Base-by-base conservation (phyloP, 1,140 invertebrate genomes). In the Zaprionus kolodkinae region DNA sequence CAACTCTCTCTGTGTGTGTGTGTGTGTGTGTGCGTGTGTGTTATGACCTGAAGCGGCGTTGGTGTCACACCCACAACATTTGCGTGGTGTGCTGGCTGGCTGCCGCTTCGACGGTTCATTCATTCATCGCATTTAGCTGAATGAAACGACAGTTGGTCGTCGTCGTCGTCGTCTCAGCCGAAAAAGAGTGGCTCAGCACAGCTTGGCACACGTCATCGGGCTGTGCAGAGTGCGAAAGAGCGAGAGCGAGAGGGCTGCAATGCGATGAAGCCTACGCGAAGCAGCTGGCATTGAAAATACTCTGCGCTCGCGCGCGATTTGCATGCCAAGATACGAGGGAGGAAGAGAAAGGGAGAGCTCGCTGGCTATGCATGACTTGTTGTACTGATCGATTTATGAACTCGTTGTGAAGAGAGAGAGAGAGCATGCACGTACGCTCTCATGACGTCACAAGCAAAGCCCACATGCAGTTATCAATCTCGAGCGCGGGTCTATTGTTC, bases 11-110 rank as follows among this genome's bases (percentile, higher is more conserved):
- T 63, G 76, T 78, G 61, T 74, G 48, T 59, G n/a, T 61, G 35
- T 69, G 59, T 70, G 72, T 84, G n/a, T 63, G 76, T 78, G 61
- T 74, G 48, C 54, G n/a, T 61, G 35, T 69, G 59, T 70, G 72
- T 84, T 82, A 72, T 87, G 85, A 87, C 80, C 80, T 64, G 81
- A 80, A 83, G 85, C 84, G 85, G 85, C 84, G 84, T 89, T 89
- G 85, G 84, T 89, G 85, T 87, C 81, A 87, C 84, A 87, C 84
- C 84, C 81, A 87, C 84, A 67, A 79, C 79, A 77, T 86, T 86
- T 86, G 66, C 66, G 66, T 64, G 72, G 65, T 70, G 54, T 70
- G 82, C 71, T 66, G 72, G 48, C 35, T 6, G 36, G 54, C 52
- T 38, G 66, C 48, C 15, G 57, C 56, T 54, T 68, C 21, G 66